phyloP scores from a whole-genome alignment of 1,140 invertebrate genomes.

The Zaprionus vittiger region DNA sequence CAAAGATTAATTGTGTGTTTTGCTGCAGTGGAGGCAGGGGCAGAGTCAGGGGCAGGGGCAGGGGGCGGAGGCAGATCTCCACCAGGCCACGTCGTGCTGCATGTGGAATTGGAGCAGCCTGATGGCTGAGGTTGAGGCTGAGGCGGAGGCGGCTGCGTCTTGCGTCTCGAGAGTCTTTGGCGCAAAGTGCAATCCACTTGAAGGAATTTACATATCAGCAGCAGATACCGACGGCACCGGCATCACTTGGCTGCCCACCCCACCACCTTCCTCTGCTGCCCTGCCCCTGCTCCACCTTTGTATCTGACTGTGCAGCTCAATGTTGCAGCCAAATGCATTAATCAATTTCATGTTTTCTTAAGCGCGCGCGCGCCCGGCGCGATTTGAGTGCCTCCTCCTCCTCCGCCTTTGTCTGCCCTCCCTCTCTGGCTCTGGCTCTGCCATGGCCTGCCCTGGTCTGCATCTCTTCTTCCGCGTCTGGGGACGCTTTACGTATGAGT shows the following conservation, averaged over 20 bases:
- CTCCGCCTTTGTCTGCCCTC: not conserved
- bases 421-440: not conserved
- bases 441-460: not conserved
- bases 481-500: slow-evolving; percentile 70
- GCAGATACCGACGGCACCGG: slow-evolving; percentile 62
- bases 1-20: slow-evolving; percentile 79
- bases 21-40: slow-evolving; percentile 24
- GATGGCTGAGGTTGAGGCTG: not conserved
- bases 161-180: slow-evolving; percentile 61
- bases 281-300: slow-evolving; percentile 15
- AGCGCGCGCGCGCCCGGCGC: slow-evolving; percentile 77
- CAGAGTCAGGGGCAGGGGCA: too few relatives aligned
- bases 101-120: not conserved
- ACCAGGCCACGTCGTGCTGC: slow-evolving; percentile 9
- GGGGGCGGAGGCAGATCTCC: too few relatives aligned
- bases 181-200: slow-evolving; percentile 82
- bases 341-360: slow-evolving; percentile 84
- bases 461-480: slow-evolving; percentile 26
- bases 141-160: slow-evolving; percentile 1
- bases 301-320: slow-evolving; percentile 49
- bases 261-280: not conserved
- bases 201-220: slow-evolving; percentile 83
- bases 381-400: slow-evolving; percentile 60
- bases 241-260: slow-evolving; percentile 1
- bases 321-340: slow-evolving; percentile 82